Evolutionary conservation across 2,113 vertebrate genomes (phyloP).

Genomic region (Haemorhous mexicanus): DNA sequence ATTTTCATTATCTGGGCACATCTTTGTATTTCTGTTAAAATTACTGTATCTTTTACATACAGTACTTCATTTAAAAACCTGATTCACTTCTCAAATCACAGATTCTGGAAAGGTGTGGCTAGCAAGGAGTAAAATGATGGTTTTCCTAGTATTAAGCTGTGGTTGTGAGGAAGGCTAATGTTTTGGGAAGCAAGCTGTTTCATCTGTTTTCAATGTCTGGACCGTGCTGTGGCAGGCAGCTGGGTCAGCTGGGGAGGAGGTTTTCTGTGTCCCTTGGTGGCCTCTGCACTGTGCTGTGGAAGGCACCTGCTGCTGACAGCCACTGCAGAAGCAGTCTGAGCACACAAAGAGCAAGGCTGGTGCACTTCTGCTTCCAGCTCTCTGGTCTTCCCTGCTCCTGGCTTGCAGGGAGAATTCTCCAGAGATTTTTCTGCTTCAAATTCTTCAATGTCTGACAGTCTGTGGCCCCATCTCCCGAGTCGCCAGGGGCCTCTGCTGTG

Average conservation of each 20-base stretch:
- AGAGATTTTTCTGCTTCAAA: neutral
- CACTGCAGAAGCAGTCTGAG: accelerated
- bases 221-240: neutral
- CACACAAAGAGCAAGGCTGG: neutral
- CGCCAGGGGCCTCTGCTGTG: neutral
- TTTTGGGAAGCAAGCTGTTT: neutral
- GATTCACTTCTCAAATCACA: neutral
- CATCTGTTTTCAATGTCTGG: neutral
- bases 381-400: neutral
- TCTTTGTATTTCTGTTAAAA: neutral
- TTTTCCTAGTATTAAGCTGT: neutral
- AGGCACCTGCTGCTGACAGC: neutral
- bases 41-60: neutral
- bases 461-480: neutral
- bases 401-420: neutral
- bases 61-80: neutral
- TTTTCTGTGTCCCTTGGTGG: neutral
- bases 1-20: neutral
- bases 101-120: neutral
- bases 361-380: neutral
- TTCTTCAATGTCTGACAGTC: neutral
- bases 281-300: neutral
- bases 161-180: neutral
- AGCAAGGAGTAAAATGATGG: neutral
- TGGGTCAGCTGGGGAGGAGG: neutral